A percentile compares a stretch with the other conserved stretches of the same genome.
Conservation (phyloP, 2,797 vertebrate species). For the Macrochelys suwanniensis region DNA sequence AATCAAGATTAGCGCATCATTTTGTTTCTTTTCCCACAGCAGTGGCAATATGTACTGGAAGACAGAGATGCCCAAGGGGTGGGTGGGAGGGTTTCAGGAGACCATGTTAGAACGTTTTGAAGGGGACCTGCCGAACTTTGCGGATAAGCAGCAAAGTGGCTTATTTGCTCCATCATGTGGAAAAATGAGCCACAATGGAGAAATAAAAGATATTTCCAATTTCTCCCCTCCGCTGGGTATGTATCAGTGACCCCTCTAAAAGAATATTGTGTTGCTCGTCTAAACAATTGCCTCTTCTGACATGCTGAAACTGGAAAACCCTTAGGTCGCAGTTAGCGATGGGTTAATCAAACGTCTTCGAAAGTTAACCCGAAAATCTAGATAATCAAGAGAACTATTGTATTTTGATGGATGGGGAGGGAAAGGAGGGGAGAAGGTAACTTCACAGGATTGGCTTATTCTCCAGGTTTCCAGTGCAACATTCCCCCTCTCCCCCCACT, state of each 20-base stretch:
- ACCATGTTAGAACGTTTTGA: neutral
- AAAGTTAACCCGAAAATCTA: neutral
- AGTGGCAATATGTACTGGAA: neutral
- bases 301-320: neutral
- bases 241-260: neutral
- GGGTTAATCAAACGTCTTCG: neutral
- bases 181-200: neutral
- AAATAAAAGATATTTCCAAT: neutral
- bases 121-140: neutral
- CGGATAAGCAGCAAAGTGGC: neutral
- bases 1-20: neutral
- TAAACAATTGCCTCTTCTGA: neutral
- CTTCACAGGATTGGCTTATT: rapidly evolving
- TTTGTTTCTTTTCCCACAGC: neutral
- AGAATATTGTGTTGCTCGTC: rapidly evolving
- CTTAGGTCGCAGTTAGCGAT: neutral
- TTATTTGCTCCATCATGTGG: neutral
- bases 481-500: neutral
- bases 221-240: neutral
- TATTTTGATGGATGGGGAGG: neutral
- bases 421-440: neutral
- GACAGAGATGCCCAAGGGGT: neutral
- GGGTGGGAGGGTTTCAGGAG: neutral
- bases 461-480: rapidly evolving
- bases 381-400: neutral